Percentiles rank a stretch among this genome's conserved stretches.
These are phyloP conservation scores for Ptychoptera contaminata DNA, from an alignment of 2,888 invertebrate species.

Conservation along the genomic window DNA sequence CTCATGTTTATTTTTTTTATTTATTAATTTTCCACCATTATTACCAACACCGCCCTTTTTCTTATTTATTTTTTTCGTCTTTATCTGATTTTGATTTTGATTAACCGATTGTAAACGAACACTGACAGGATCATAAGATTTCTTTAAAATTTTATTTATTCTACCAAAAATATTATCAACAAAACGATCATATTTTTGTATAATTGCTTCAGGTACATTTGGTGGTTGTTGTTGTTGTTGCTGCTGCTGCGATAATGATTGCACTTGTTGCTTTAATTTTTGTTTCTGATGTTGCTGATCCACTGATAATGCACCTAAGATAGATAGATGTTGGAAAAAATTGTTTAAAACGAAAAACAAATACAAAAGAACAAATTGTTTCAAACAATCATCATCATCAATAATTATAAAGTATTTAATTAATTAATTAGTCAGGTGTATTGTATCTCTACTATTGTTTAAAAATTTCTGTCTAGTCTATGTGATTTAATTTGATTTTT, in stretches of 20 bases:
- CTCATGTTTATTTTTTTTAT: not conserved
- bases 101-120: constrained; percentile 45
- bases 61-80: constrained; percentile 12
- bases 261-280: constrained; percentile 13
- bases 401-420: too few relatives aligned
- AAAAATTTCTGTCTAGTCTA: too few relatives aligned
- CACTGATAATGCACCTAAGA: not conserved
- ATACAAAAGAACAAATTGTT: too few relatives aligned
- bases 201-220: constrained; percentile 49
- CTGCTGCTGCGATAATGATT: too few relatives aligned
- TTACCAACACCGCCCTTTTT: constrained; percentile 6
- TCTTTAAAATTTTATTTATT: constrained; percentile 64
- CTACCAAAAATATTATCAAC: constrained; percentile 68
- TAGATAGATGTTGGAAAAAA: not conserved
- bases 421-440: too few relatives aligned
- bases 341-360: too few relatives aligned
- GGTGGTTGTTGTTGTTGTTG: too few relatives aligned
- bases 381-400: too few relatives aligned
- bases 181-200: constrained; percentile 70
- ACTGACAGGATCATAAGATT: constrained; percentile 72
- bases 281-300: not conserved
- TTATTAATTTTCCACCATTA: not conserved
- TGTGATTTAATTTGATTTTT: too few relatives aligned
- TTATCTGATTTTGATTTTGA: not conserved
- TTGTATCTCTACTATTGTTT: too few relatives aligned